Percentiles rank a stretch among this genome's conserved stretches.
phyloP scores from a whole-genome alignment of 2,113 vertebrate species.

The Tursiops truncatus region DNA sequence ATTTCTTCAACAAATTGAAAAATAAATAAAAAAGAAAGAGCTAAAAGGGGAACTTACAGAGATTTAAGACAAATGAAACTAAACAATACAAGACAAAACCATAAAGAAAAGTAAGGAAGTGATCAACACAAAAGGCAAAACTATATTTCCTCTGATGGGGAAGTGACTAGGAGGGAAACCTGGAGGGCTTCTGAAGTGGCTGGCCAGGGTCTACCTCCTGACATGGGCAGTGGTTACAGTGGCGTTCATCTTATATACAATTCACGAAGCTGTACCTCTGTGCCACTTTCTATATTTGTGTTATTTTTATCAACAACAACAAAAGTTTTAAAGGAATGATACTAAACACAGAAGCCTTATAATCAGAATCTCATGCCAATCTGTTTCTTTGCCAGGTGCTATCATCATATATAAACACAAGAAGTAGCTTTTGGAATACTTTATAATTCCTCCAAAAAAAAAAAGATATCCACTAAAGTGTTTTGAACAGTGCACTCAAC shows the following conservation, averaged over 20 bases:
- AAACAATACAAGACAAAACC: neutral
- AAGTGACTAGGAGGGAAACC: neutral
- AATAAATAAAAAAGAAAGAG: neutral
- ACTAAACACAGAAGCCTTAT: neutral
- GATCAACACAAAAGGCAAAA: neutral
- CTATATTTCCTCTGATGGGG: neutral
- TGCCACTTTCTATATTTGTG: neutral
- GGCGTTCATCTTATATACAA: neutral
- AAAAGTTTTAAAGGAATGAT: neutral
- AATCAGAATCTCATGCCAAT: neutral
- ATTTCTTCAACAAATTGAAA: neutral
- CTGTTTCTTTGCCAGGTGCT: neutral
- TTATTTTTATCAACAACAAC: conserved; percentile 26
- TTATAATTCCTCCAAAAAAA: neutral
- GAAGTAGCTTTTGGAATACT: neutral
- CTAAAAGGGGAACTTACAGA: neutral
- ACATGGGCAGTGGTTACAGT: neutral
- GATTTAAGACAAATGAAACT: conserved; percentile 5
- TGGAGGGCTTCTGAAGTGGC: neutral
- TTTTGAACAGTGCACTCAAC: neutral
- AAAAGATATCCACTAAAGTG: neutral
- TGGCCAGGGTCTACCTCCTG: neutral
- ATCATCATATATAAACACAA: neutral
- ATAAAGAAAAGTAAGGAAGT: neutral
- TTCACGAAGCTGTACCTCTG: neutral